Evolutionary conservation across 2,888 invertebrate species (phyloP).

Genomic region (Bursaphelenchus okinawaensis): DNA sequence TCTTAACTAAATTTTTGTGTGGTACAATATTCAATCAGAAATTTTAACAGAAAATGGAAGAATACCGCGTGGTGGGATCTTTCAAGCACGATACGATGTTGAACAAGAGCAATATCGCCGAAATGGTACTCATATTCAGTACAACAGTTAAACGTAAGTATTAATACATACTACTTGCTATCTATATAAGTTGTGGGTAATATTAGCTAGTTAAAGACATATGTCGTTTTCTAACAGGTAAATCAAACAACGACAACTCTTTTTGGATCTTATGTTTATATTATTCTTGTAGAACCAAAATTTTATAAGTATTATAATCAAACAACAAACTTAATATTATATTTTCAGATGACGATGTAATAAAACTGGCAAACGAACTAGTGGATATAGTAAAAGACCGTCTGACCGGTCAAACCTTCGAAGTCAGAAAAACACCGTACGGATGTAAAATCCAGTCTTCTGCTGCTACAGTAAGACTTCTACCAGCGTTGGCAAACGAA

Average conservation of each 20-base stretch:
- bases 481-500: not conserved
- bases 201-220: too few species aligned
- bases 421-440: not conserved
- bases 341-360: not conserved
- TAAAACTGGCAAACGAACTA: not conserved
- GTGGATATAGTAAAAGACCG: not conserved
- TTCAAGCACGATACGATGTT: conserved; percentile 98
- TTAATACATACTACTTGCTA: too few species aligned
- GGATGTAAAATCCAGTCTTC: not conserved
- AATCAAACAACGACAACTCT: too few species aligned
- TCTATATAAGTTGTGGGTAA: too few species aligned
- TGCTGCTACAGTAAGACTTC: not conserved
- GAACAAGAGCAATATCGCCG: conserved; percentile 79
- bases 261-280: not conserved
- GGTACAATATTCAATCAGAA: too few species aligned
- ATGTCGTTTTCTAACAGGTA: too few species aligned
- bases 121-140: conserved; percentile 35
- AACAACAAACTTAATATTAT: too few species aligned
- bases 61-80: conserved; percentile 91
- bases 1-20: too few species aligned
- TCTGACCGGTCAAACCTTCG: not conserved
- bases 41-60: conserved; percentile 84
- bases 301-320: too few species aligned
- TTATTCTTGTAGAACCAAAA: too few species aligned
- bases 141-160: conserved; percentile 33